Evolutionary conservation across 2,797 vertebrate genomes (phyloP).

Genomic region (Anabacerthia variegaticeps): DNA sequence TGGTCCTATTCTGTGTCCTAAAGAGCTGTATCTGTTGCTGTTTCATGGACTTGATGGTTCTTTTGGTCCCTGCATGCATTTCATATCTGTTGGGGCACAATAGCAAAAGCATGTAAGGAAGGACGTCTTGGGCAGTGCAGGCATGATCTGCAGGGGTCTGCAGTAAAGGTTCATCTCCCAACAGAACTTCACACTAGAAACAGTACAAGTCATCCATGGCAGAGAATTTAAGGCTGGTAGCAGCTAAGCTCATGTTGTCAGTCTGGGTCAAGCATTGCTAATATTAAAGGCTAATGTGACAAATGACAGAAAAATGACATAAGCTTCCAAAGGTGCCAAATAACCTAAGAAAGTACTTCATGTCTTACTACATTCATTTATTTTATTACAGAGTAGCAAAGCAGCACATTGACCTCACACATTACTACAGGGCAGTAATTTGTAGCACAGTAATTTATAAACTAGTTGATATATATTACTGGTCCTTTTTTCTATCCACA

Average conservation of each 20-base stretch:
- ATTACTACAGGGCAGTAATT: neutral
- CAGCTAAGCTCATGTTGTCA: neutral
- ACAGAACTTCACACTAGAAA: neutral
- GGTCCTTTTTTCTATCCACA: neutral
- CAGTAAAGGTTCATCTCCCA: neutral
- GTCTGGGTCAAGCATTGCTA: neutral
- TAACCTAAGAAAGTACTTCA: neutral
- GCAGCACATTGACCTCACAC: neutral
- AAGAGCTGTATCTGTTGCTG: neutral
- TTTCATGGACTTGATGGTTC: neutral
- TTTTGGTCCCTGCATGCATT: neutral
- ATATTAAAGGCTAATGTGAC: neutral
- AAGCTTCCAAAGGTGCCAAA: neutral
- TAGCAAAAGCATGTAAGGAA: neutral
- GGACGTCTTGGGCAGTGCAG: neutral
- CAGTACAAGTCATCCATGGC: neutral
- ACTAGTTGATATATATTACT: neutral
- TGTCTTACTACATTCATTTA: neutral
- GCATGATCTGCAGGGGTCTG: neutral
- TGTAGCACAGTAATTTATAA: neutral
- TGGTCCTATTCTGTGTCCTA: neutral
- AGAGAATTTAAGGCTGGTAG: neutral
- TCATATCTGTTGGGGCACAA: neutral
- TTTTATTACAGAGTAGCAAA: neutral
- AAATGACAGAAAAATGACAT: neutral